phyloP scores from a whole-genome alignment of 2,888 invertebrate genomes.

The Brachycybe producta region DNA sequence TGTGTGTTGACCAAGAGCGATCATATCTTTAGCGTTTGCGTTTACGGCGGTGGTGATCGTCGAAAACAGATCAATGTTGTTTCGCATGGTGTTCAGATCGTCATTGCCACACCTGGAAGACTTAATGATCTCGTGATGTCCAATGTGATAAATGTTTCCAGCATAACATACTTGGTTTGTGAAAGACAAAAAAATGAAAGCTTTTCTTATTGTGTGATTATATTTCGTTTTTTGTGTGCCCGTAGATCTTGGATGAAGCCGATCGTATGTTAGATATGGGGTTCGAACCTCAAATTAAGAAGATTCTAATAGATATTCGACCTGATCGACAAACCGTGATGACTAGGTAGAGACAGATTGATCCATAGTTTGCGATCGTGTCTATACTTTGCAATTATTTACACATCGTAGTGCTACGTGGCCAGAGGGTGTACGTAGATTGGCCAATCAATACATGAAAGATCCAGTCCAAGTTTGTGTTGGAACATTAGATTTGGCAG shows the following conservation, averaged over 20 bases:
- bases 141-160: slow-evolving; percentile 51
- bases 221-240: neutral
- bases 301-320: slow-evolving; percentile 61
- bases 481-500: slow-evolving; percentile 66
- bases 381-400: slow-evolving; percentile 17
- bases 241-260: slow-evolving; percentile 67
- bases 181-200: neutral
- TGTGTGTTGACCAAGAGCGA: too few species aligned
- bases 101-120: slow-evolving; percentile 89
- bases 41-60: slow-evolving; percentile 82
- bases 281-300: slow-evolving; percentile 51
- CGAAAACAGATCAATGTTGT: slow-evolving; percentile 61
- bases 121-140: slow-evolving; percentile 74
- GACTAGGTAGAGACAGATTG: slow-evolving; percentile 55
- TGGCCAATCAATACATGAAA: slow-evolving; percentile 75
- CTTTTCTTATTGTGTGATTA: neutral
- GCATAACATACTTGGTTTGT: slow-evolving; percentile 64
- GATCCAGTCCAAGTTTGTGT: slow-evolving; percentile 64
- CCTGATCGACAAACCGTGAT: slow-evolving; percentile 89
- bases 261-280: slow-evolving; percentile 51
- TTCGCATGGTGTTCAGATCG: slow-evolving; percentile 72
- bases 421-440: slow-evolving; percentile 71
- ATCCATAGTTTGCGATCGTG: too few species aligned
- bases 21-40: slow-evolving; percentile 49
- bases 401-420: slow-evolving; percentile 64